Evolutionary conservation across 2,888 invertebrate species (phyloP).

Genomic region (Stenchaetothrips biformis): DNA sequence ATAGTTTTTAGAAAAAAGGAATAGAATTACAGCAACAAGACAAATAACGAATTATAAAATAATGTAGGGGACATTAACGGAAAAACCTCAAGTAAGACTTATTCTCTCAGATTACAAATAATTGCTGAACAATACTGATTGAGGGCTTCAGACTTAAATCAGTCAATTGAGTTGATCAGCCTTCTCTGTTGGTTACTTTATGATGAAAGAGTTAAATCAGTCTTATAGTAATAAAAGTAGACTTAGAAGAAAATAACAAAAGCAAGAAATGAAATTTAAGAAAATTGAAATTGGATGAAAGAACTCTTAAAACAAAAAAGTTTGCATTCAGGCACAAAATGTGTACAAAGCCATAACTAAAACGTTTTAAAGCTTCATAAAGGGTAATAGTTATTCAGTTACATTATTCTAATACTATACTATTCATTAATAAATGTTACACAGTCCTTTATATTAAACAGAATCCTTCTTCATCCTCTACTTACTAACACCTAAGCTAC

Average conservation of each 20-base stretch:
- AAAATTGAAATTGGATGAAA: not conserved
- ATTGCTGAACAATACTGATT: constrained; percentile 2
- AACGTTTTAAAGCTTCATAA: no score
- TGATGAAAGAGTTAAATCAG: not conserved
- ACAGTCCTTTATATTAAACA: not conserved
- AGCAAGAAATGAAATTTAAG: not conserved
- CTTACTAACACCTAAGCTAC: not conserved
- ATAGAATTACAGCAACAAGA: not conserved
- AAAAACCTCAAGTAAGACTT: constrained; percentile 6
- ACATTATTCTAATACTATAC: not conserved
- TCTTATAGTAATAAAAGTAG: not conserved
- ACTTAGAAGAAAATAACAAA: not conserved
- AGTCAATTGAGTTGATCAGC: not conserved
- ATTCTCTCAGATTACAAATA: constrained; percentile 1
- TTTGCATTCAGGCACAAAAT: not conserved
- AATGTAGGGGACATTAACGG: not conserved
- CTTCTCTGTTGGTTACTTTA: not conserved
- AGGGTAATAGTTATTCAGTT: no score
- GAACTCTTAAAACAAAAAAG: not conserved
- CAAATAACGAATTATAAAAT: not conserved
- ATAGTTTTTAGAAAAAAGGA: not conserved
- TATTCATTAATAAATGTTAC: not conserved
- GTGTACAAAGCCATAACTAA: no score
- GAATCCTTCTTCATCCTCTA: not conserved
- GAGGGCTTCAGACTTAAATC: constrained; percentile 8